Evolutionary conservation across 92 coral and sea anemone genomes (phyloP), one percentile per base, ranked within the genome.

Genomic region (Heteractis magnifica): DNA sequence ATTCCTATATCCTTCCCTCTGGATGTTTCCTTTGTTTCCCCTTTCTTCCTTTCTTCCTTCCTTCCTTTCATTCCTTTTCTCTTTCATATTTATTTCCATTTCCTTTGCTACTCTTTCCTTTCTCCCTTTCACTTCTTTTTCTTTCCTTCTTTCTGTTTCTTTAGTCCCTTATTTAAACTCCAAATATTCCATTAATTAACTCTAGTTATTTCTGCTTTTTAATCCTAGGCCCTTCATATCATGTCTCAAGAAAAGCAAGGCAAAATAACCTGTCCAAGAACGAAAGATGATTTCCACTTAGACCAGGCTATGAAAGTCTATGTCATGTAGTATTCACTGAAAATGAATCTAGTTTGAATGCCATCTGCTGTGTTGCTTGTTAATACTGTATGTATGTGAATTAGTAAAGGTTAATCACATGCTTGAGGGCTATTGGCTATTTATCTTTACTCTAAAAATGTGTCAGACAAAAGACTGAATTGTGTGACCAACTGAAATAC

Each of bases 271-370:
- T 96, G 99, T 81, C 97, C 95, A 49, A 92, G 94, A 80, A 93
- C 99, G 13, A 92, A 92, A 82, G 94, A 94, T 80, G 93, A 90
- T 65, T 96, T 85, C 83, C 93, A 81, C 21, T 52, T 94, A 56
- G 99, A 96, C 56, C 93, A 96, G 83, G 98, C 95, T 34, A 98
- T 94, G 83, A 96, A 96, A 75, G 99, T 96, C 75, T 96, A 92
- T 78, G 98, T 96, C 77, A 96, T 96, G 99, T 96, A 81, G 84
- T 23, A 81, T 52, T 77, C 15, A 53, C 5, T 16, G 6, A 18
- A 56, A 10, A 56, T 21, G 16, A 21, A 23, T n/a, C 4, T 51
- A 14, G 4, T 49, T 56, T 49, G 19, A 34, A 44, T 44, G 53
- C 15, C 59, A 76, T 49, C 19, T 10, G 23, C 14, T 49, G 15